Conservation (phyloP, 2,113 vertebrate genomes). For the Alexandromys fortis region DNA sequence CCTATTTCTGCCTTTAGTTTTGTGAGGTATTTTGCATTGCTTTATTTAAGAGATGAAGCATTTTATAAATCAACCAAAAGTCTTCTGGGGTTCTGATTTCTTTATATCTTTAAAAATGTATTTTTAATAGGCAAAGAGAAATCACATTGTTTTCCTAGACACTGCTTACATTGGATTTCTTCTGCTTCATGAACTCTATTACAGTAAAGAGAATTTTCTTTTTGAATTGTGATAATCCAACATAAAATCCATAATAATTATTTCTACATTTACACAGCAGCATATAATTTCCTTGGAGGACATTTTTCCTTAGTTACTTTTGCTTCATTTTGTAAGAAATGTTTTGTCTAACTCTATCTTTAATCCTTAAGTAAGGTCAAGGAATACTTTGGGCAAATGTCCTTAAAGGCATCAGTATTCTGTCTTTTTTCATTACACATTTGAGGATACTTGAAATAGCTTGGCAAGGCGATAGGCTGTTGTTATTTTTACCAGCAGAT, state of each 20-base stretch:
- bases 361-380: constrained; percentile 73
- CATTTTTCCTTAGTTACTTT: background rate
- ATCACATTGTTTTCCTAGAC: constrained; percentile 1
- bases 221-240: constrained; percentile 12
- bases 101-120: background rate
- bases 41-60: background rate
- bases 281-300: constrained; percentile 7
- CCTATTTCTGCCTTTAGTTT: background rate
- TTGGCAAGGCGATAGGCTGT: constrained; percentile 68
- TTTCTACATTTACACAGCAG: background rate
- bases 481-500: constrained; percentile 72
- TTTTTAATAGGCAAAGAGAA: constrained; percentile 21
- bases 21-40: background rate
- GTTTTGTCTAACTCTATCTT: constrained; percentile 28
- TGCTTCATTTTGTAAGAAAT: constrained; percentile 21
- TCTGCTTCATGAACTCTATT: background rate
- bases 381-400: constrained; percentile 60
- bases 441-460: constrained; percentile 62
- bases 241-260: constrained; percentile 21
- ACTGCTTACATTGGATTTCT: constrained; percentile 3
- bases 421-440: constrained; percentile 69
- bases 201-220: background rate
- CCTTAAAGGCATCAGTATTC: constrained; percentile 64
- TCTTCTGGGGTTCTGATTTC: background rate
- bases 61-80: background rate